Percentiles rank a stretch among this genome's conserved stretches.
Evolutionary conservation across 2,888 invertebrate genomes (phyloP).

Genomic region (Eupithecia subumbrata): DNA sequence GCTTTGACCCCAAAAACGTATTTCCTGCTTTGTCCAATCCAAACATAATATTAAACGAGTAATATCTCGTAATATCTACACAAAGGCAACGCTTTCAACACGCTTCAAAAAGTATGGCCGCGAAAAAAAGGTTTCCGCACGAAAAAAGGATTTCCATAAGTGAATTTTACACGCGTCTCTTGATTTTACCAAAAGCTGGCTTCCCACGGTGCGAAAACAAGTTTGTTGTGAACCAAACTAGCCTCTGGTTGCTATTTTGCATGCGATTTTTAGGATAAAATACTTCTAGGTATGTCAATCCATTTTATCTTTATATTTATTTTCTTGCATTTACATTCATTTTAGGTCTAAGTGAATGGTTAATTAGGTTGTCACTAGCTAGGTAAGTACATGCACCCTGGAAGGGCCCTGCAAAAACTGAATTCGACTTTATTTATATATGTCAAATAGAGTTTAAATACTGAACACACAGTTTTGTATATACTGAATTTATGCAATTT

Average conservation of each 20-base stretch:
- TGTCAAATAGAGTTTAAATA: no score
- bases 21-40: constrained; percentile 6
- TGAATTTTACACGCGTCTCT: constrained; percentile 32
- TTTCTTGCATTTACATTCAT: no score
- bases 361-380: no score
- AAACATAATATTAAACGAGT: background rate
- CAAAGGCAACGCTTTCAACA: constrained; percentile 11
- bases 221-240: background rate
- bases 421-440: no score
- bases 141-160: constrained; percentile 31
- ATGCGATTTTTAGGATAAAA: background rate
- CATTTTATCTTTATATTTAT: no score
- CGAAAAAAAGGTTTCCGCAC: constrained; percentile 26
- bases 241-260: background rate
- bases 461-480: no score
- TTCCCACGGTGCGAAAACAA: background rate
- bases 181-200: constrained; percentile 18
- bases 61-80: constrained; percentile 5
- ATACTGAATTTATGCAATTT: no score
- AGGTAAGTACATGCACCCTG: no score
- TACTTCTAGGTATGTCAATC: no score
- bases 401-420: no score
- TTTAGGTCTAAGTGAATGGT: no score
- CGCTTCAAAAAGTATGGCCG: constrained; percentile 14
- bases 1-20: background rate